Evolutionary conservation across 2,888 invertebrate genomes (phyloP), one percentile per base, ranked within the genome.

Genomic region (Leptinotarsa rubiginosa): DNA sequence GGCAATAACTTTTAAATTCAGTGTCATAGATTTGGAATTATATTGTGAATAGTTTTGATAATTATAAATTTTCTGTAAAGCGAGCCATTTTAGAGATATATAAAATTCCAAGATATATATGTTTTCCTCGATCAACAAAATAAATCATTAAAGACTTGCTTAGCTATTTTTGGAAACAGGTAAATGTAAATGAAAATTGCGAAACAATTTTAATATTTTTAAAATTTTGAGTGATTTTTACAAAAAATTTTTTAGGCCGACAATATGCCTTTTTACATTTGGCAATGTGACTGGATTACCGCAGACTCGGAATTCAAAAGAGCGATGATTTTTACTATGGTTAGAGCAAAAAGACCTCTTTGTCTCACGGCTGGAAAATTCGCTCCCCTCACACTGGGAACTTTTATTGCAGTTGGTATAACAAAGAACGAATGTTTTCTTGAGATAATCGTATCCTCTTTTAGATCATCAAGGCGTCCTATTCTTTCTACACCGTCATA

Each of bases 361-460:
- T 81, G 82, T 79, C 79, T 87, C 47, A 87, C 86, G 4, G 85
- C 85, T 50, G 87, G 87, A 62, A 84, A 85, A 80, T 86, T 87
- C 77, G 84, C 84, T 50, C 86, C 86, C 4, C 77, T 87, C 5
- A 87, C 85, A 18, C 75, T 87, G 67, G 72, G 82, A 10, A 87
- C 86, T 10, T 85, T 85, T 74, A 83, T 86, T 74, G 79, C 84
- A 18, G 87, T 87, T 78, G 77, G 82, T 80, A 64, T 66, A 16
- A 67, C 12, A 25, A 3, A 16, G 10, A 15, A 65, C 0, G 5
- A 62, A n/a, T 1, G 1, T 62, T 62, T n/a, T 52, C 67, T 15
- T 20, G n/a, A 50, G 2, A 49, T 52, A 10, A 12, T 12, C 41
- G 12, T 25, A 10, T 20, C 31, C 67, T 74, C 69, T 84, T 83